A percentile compares a stretch with the other conserved stretches of the same genome.
phyloP scores from a whole-genome alignment of 1,140 invertebrate species.

The Drosophila ogumai region DNA sequence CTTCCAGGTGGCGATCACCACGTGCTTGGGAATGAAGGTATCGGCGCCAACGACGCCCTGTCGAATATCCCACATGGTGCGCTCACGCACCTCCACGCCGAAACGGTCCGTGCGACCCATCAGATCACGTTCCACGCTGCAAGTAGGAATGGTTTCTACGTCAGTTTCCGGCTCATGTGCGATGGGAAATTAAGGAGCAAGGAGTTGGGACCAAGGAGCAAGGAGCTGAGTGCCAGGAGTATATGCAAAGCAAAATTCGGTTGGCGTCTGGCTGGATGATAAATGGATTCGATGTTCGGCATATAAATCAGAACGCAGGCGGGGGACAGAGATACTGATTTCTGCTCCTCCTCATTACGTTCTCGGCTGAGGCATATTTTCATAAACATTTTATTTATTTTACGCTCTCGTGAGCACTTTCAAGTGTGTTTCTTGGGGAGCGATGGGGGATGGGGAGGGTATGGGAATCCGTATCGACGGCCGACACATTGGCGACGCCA shows the following conservation, averaged over 20 bases:
- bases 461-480: constrained; percentile 35
- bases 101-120: constrained; percentile 91
- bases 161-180: constrained; percentile 39
- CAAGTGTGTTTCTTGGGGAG: constrained; percentile 50
- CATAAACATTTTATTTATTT: constrained; percentile 70
- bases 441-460: background rate
- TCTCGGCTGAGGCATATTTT: constrained; percentile 53
- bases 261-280: constrained; percentile 62
- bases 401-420: constrained; percentile 67
- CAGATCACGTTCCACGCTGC: constrained; percentile 89
- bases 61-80: constrained; percentile 94
- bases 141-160: constrained; percentile 40
- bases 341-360: constrained; percentile 52
- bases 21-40: constrained; percentile 95
- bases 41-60: constrained; percentile 96
- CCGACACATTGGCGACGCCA: constrained; percentile 56
- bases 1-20: constrained; percentile 97
- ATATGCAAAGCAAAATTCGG: constrained; percentile 48
- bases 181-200: constrained; percentile 53
- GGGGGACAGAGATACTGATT: constrained; percentile 47
- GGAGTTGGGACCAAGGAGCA: background rate
- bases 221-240: background rate
- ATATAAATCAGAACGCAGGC: constrained; percentile 69
- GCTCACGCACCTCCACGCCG: constrained; percentile 94
- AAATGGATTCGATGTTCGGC: constrained; percentile 79